Evolutionary conservation across 2,113 vertebrate species (phyloP).

Genomic region (Catharus fuscescens): DNA sequence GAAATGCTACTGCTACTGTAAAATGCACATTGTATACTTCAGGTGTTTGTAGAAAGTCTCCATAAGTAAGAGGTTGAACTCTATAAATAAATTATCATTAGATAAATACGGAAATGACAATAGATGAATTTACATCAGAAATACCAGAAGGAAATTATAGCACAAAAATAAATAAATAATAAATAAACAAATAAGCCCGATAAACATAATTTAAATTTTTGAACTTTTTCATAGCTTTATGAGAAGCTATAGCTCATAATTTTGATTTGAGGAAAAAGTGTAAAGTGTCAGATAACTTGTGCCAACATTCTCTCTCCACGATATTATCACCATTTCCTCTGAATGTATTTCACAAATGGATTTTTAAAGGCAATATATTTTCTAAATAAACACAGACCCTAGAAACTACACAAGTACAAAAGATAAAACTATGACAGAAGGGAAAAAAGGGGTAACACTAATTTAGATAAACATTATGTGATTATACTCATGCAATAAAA

Average conservation of each 20-base stretch:
- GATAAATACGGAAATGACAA: neutral
- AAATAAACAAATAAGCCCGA: too few species aligned
- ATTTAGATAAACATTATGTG: neutral
- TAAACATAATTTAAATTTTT: neutral
- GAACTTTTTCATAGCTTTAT: neutral
- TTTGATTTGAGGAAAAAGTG: neutral
- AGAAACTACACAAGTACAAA: neutral
- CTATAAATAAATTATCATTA: neutral
- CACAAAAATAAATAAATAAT: neutral
- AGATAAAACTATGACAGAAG: neutral
- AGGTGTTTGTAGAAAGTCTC: neutral
- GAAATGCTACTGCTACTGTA: neutral
- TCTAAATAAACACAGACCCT: neutral
- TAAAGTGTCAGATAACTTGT: neutral
- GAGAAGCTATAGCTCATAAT: neutral
- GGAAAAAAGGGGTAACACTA: accelerated
- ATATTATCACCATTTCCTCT: neutral
- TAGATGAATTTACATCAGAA: neutral
- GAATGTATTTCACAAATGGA: neutral
- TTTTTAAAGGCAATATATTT: neutral
- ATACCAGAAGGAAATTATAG: neutral
- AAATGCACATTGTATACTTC: neutral
- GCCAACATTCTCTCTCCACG: neutral
- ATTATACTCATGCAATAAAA: neutral
- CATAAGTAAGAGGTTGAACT: neutral